Base-by-base conservation (phyloP, 2,888 invertebrate genomes). In the Melolontha melolontha region DNA sequence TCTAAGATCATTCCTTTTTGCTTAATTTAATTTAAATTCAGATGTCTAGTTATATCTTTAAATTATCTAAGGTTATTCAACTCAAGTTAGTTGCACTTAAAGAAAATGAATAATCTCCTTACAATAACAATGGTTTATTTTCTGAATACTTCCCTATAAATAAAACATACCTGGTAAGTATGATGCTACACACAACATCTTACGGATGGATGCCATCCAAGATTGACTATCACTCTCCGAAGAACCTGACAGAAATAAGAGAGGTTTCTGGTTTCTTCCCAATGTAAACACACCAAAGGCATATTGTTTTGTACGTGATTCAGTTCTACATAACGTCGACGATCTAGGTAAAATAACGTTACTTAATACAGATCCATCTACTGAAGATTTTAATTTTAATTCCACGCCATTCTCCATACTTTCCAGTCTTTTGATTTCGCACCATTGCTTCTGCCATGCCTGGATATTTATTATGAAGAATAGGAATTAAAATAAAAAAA, bases 401-500 rank as follows among this genome's bases (percentile, higher is more conserved):
- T 87, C 86, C 2, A 87, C 85, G 40, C 84, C 85, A 59, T 87
- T 86, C 70, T 85, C 83, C 70, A 86, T 84, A 69, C 85, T 85
- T 70, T 87, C 86, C 71, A 87, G 83, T 66, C 87, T 86, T 76
- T 86, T 83, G 75, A 89, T 83, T 77, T 88, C 88, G 78, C 89
- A 89, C 89, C 89, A 89, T 79, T 89, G 89, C 79, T 86, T 86
- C 78, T 87, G 88, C 89, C 89, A 89, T 70, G 88, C 87, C 89
- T 89, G 79, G 1, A 22, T 52, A 14, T 42, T 22, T 29, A 8
- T 64, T 41, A 16, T 27, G 10, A 50, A 59, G 22, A 29, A 40
- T 22, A 52, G 5, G 40, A 14, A n/a, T 14, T 55, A 14, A 29
- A 39, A 29, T 55, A 6, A 34, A 34, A 34, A 34, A 34, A 34